Percentiles rank a stretch among this genome's conserved stretches.
These are phyloP conservation scores for Seira musarum DNA, from an alignment of 2,888 invertebrate genomes.

Conservation along the genomic window DNA sequence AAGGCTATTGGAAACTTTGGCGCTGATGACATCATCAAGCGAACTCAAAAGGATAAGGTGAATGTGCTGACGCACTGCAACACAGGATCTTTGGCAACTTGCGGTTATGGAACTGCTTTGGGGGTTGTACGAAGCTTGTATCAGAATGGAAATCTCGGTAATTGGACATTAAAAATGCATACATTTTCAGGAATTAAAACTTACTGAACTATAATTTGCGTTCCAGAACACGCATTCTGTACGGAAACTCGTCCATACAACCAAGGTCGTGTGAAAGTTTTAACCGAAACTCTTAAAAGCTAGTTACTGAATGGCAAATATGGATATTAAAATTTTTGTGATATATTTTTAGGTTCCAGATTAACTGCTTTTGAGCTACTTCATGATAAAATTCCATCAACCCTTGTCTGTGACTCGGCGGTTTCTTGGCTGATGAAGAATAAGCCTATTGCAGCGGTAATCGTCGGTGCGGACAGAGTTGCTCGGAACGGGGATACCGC, in stretches of 20 bases:
- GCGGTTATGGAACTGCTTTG: slow-evolving; percentile 97
- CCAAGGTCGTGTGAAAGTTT: too few species aligned
- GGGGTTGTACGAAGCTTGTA: slow-evolving; percentile 93
- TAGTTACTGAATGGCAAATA: slow-evolving; percentile 73
- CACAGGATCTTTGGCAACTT: slow-evolving; percentile 97
- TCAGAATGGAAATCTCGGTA: slow-evolving; percentile 81
- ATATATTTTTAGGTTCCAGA: slow-evolving; percentile 80
- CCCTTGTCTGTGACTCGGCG: slow-evolving; percentile 95
- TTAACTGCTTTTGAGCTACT: slow-evolving; percentile 96
- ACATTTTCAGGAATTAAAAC: too few species aligned
- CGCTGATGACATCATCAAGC: slow-evolving; percentile 81
- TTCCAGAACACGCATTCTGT: slow-evolving; percentile 89
- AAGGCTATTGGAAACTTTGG: slow-evolving; percentile 89
- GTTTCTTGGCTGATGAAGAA: slow-evolving; percentile 92
- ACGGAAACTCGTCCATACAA: slow-evolving; percentile 99
- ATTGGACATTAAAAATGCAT: slow-evolving; percentile 69
- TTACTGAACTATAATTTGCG: too few species aligned
- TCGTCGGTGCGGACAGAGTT: slow-evolving; percentile 98
- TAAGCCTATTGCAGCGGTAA: slow-evolving; percentile 88
- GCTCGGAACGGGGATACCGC: slow-evolving; percentile 98
- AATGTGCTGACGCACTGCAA: slow-evolving; percentile 96
- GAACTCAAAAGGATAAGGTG: slow-evolving; percentile 74
- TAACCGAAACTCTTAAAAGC: too few species aligned
- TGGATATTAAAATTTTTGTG: background rate
- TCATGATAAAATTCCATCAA: slow-evolving; percentile 92